Evolutionary conservation across 2,888 invertebrate genomes (phyloP).

Genomic region (Arrhopalites spinosus): DNA sequence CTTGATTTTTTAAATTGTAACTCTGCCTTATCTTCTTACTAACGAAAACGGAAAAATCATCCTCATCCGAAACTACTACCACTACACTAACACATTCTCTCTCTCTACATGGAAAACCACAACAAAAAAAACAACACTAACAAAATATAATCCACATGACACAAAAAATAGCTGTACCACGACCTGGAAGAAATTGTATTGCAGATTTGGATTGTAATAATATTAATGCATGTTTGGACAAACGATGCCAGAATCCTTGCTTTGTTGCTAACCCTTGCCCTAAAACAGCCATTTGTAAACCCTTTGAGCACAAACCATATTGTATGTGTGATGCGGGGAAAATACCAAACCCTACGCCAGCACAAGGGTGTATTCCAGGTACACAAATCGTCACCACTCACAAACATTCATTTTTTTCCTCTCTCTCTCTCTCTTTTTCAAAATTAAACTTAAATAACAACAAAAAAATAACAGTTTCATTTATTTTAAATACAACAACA

Average conservation of each 20-base stretch:
- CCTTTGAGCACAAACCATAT: constrained; percentile 58
- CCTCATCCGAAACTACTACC: neutral
- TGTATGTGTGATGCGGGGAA: constrained; percentile 70
- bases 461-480: neutral
- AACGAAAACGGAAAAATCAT: neutral
- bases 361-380: constrained; percentile 49
- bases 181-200: constrained; percentile 57
- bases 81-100: constrained; percentile 4
- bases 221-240: constrained; percentile 57
- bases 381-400: constrained; percentile 16
- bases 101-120: neutral
- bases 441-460: neutral
- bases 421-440: neutral
- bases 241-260: constrained; percentile 59
- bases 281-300: constrained; percentile 57
- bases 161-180: constrained; percentile 49
- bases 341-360: constrained; percentile 60
- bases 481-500: neutral
- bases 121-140: constrained; percentile 2
- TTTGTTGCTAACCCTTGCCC: constrained; percentile 58
- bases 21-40: neutral
- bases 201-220: constrained; percentile 57
- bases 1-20: neutral
- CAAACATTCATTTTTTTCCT: neutral
- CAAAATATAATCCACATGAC: constrained; percentile 8